A percentile compares a stretch with the other conserved stretches of the same genome.
Evolutionary conservation across 1,140 invertebrate species (phyloP).

Genomic region (Ips typographus): DNA sequence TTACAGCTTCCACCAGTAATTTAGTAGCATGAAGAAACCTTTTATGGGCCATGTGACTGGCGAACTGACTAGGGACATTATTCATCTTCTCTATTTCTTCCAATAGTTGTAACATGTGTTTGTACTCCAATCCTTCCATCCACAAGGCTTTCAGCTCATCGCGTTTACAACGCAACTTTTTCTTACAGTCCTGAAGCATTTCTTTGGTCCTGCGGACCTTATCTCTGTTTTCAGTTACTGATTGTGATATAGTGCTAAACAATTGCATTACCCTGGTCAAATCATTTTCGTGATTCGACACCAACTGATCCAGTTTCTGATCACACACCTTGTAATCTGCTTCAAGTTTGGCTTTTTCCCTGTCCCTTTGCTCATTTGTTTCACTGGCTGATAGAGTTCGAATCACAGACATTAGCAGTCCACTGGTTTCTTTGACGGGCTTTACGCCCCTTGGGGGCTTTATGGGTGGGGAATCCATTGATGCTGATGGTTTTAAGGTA

Average conservation of each 20-base stretch:
- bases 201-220: slow-evolving; percentile 84
- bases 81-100: slow-evolving; percentile 84
- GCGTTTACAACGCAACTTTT: slow-evolving; percentile 83
- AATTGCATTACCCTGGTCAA: slow-evolving; percentile 69
- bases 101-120: slow-evolving; percentile 82
- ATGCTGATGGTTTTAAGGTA: not conserved
- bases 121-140: slow-evolving; percentile 90
- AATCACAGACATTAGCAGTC: slow-evolving; percentile 90
- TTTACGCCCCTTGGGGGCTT: slow-evolving; percentile 81
- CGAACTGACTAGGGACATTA: slow-evolving; percentile 76
- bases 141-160: slow-evolving; percentile 93
- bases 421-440: slow-evolving; percentile 80
- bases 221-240: slow-evolving; percentile 76
- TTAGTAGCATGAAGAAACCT: slow-evolving; percentile 87
- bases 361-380: slow-evolving; percentile 91
- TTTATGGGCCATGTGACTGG: slow-evolving; percentile 69
- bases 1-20: slow-evolving; percentile 69
- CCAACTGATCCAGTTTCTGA: slow-evolving; percentile 81
- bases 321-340: slow-evolving; percentile 92
- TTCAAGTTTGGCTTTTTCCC: slow-evolving; percentile 91
- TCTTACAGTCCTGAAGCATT: slow-evolving; percentile 87
- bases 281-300: slow-evolving; percentile 85
- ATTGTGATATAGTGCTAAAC: slow-evolving; percentile 77
- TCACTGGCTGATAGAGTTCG: slow-evolving; percentile 88
- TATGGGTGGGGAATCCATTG: slow-evolving; percentile 60